phyloP scores from a whole-genome alignment of 1,140 invertebrate genomes.

The Spodoptera litura region DNA sequence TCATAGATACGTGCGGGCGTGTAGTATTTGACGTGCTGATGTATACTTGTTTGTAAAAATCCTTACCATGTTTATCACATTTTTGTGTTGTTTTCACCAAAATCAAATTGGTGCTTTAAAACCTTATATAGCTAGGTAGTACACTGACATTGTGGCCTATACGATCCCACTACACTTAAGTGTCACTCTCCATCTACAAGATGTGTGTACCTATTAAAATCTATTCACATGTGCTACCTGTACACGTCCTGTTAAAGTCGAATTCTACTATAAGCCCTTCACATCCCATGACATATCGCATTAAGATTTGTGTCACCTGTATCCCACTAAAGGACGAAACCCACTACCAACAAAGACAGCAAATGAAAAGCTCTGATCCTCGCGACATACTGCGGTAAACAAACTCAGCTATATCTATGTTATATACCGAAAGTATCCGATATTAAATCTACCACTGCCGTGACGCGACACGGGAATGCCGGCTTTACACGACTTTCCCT shows the following conservation, averaged over 20 bases:
- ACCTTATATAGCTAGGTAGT: no score
- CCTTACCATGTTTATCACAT: background rate
- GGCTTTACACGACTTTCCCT: constrained; percentile 26
- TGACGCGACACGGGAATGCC: background rate
- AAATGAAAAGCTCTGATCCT: background rate
- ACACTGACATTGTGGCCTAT: no score
- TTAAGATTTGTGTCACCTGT: background rate
- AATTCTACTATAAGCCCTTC: background rate
- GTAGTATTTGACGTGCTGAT: background rate
- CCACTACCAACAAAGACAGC: background rate
- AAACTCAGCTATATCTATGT: constrained; percentile 5
- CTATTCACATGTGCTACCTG: no score
- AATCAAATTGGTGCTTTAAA: no score
- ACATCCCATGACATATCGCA: background rate
- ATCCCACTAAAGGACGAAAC: background rate
- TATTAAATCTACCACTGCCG: constrained; percentile 26
- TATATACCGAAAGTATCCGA: constrained; percentile 13
- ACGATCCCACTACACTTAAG: no score
- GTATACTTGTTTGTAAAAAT: background rate
- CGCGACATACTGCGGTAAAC: background rate
- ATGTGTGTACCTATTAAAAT: no score
- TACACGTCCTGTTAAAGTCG: no score
- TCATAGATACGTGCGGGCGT: background rate
- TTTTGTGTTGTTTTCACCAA: background rate
- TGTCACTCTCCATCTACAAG: no score